Conservation (phyloP, 2,113 vertebrate genomes). For the Pitta sordida region DNA sequence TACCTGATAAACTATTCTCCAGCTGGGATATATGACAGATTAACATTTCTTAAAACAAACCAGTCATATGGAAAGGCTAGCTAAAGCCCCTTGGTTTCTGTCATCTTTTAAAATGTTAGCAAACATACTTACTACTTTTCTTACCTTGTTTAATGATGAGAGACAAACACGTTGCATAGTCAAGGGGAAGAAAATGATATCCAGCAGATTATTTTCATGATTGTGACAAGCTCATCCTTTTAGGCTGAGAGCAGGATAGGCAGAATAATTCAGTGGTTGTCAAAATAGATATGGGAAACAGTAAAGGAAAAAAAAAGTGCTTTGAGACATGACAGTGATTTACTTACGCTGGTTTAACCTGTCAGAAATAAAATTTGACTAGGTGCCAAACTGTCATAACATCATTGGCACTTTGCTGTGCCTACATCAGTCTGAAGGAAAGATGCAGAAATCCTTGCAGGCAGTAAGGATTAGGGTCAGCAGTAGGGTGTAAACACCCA, state of each 20-base stretch:
- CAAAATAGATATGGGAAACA: conserved; percentile 13
- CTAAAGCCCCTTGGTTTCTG: not conserved
- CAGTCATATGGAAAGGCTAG: not conserved
- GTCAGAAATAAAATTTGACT: conserved; percentile 23
- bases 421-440: not conserved
- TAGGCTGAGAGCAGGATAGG: not conserved
- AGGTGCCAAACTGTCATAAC: not conserved
- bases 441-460: not conserved
- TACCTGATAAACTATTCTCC: not conserved
- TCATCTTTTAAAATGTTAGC: not conserved
- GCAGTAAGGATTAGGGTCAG: not conserved
- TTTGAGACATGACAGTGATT: conserved; percentile 18
- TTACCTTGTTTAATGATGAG: not conserved
- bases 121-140: not conserved
- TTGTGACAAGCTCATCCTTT: not conserved
- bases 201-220: not conserved
- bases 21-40: not conserved
- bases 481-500: not conserved
- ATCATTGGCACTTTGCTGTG: not conserved
- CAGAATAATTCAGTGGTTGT: conserved; percentile 3
- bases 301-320: not conserved
- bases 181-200: not conserved
- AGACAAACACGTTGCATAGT: not conserved
- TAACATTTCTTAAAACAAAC: not conserved
- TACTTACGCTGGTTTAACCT: conserved; percentile 6